Evolutionary conservation across 2,888 invertebrate species (phyloP).

Genomic region (Drosophila subsilvestris): DNA sequence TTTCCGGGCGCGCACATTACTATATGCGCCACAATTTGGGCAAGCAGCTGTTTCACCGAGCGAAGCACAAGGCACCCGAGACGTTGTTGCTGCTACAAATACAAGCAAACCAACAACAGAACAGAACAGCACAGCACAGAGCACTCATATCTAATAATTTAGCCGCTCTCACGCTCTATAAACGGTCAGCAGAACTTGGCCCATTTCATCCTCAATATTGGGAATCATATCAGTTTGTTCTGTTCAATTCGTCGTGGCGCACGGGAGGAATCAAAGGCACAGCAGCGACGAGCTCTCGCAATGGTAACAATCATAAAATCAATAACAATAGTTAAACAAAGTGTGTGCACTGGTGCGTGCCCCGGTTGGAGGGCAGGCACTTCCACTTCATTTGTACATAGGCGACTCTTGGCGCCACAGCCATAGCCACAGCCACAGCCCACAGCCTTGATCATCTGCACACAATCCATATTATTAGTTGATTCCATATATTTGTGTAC

Average conservation of each 20-base stretch:
- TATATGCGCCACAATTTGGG: constrained; percentile 6
- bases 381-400: constrained; percentile 23
- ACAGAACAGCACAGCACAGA: neutral
- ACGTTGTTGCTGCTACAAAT: constrained; percentile 50
- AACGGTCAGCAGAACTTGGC: constrained; percentile 60
- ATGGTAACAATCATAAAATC: constrained; percentile 78
- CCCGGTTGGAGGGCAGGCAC: neutral
- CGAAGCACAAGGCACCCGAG: constrained; percentile 27
- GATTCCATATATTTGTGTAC: constrained; percentile 16
- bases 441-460: constrained; percentile 17
- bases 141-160: constrained; percentile 36
- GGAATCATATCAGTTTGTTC: constrained; percentile 82
- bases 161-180: constrained; percentile 41
- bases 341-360: constrained; percentile 34
- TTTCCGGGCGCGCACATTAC: constrained; percentile 40
- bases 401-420: constrained; percentile 5
- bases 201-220: constrained; percentile 75
- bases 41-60: neutral
- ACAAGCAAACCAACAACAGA: constrained; percentile 26
- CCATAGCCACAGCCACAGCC: neutral
- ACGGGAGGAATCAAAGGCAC: constrained; percentile 71
- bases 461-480: constrained; percentile 22
- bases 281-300: constrained; percentile 73
- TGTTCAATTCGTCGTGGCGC: constrained; percentile 83
- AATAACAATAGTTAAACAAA: constrained; percentile 19